Percentiles rank a stretch among this genome's conserved stretches.
phyloP scores from a whole-genome alignment of 1,140 invertebrate species.

The Drosophila pallidifrons region DNA sequence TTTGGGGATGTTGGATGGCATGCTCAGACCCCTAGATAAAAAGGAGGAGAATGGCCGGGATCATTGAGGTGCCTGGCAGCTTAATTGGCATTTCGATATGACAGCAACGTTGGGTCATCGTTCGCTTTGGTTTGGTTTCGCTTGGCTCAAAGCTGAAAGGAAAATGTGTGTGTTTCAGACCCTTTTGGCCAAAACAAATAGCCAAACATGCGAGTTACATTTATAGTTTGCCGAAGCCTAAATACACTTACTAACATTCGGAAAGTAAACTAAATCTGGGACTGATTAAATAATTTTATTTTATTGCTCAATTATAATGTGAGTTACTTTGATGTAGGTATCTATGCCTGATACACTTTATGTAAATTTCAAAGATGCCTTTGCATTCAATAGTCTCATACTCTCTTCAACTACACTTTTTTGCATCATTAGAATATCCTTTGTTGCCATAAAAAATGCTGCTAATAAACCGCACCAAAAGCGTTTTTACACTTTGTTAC shows the following conservation, averaged over 20 bases:
- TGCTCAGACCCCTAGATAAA: constrained; percentile 10
- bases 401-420: not conserved
- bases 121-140: constrained; percentile 4
- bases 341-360: too few species aligned
- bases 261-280: not conserved
- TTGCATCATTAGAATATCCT: not conserved
- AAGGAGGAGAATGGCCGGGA: constrained; percentile 28
- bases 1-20: not conserved
- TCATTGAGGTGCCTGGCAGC: constrained; percentile 57
- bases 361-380: too few species aligned
- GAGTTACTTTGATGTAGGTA: not conserved
- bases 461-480: constrained; percentile 19
- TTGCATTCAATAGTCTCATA: not conserved
- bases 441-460: constrained; percentile 4
- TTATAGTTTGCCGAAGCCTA: constrained; percentile 6
- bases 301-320: not conserved
- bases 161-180: constrained; percentile 56
- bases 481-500: constrained; percentile 46
- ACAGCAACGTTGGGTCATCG: constrained; percentile 46
- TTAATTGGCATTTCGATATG: constrained; percentile 80
- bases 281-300: not conserved
- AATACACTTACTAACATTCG: constrained; percentile 11
- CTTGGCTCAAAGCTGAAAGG: constrained; percentile 67
- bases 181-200: constrained; percentile 16
- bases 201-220: not conserved